Percentiles rank a stretch among this genome's conserved stretches.
These are phyloP conservation scores for Pseudanteris insignis DNA, from an alignment of 2,888 invertebrate species.

Conservation along the genomic window DNA sequence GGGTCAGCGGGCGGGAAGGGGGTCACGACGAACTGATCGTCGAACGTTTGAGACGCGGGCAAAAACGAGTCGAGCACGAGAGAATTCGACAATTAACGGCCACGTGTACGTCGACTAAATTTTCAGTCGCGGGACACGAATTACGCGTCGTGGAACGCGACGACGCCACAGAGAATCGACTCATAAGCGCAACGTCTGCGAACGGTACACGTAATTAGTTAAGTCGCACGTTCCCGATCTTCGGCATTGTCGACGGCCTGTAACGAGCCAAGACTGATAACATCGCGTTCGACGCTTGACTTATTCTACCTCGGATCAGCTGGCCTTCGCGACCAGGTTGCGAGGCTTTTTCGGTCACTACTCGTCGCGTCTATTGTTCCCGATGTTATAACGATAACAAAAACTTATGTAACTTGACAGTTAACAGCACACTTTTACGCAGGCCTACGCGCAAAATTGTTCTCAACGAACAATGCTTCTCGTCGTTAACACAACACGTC, in stretches of 20 bases:
- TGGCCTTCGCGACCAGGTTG: conserved; percentile 12
- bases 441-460: too few species aligned
- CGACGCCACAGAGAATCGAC: too few species aligned
- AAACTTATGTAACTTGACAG: too few species aligned
- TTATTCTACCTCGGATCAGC: conserved; percentile 3
- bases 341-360: not conserved
- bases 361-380: not conserved
- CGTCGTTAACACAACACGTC: too few species aligned
- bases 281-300: conserved; percentile 11
- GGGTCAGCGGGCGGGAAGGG: conserved; percentile 59
- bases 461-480: too few species aligned
- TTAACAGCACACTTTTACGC: too few species aligned
- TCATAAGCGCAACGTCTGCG: conserved; percentile 5
- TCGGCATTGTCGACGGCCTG: conserved; percentile 15
- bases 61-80: too few species aligned
- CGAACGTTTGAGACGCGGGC: conserved; percentile 45
- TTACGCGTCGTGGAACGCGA: too few species aligned
- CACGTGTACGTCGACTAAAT: too few species aligned
- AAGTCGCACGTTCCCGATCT: conserved; percentile 41
- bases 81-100: too few species aligned
- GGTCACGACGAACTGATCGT: conserved; percentile 57
- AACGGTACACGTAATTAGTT: conserved; percentile 35
- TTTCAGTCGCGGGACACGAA: too few species aligned
- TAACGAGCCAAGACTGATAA: conserved; percentile 13
- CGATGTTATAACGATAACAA: not conserved